phyloP scores from a whole-genome alignment of 2,113 vertebrate genomes.

The Strix uralensis region DNA sequence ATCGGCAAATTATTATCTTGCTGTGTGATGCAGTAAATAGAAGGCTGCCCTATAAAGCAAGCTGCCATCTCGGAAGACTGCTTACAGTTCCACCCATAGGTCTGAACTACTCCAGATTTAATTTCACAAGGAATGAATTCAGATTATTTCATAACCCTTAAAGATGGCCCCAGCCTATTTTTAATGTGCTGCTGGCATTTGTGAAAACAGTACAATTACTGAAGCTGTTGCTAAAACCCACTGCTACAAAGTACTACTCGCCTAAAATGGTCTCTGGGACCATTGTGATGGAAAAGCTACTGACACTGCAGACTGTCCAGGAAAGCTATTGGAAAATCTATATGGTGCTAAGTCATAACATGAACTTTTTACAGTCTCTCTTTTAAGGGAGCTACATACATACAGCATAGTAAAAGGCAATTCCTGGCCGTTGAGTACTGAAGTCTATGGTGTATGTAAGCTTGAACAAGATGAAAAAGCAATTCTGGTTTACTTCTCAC shows the following conservation, averaged over 20 bases:
- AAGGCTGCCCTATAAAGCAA: slow-evolving; percentile 54
- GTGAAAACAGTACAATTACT: slow-evolving; percentile 65
- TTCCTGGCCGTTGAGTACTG: background rate
- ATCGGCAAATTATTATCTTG: slow-evolving; percentile 49
- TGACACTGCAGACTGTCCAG: slow-evolving; percentile 56
- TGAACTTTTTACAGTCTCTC: slow-evolving; percentile 29
- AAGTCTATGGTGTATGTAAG: background rate
- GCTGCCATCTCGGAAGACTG: slow-evolving; percentile 62
- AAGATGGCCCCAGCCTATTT: slow-evolving; percentile 61
- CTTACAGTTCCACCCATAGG: slow-evolving; percentile 50
- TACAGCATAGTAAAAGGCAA: background rate
- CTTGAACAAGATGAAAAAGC: slow-evolving; percentile 15
- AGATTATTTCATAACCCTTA: slow-evolving; percentile 67
- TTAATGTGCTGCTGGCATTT: slow-evolving; percentile 63
- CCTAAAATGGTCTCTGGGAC: slow-evolving; percentile 64
- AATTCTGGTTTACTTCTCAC: background rate
- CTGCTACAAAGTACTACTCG: slow-evolving; percentile 23
- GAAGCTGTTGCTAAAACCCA: slow-evolving; percentile 63
- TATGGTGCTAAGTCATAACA: slow-evolving; percentile 42
- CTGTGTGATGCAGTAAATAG: slow-evolving; percentile 45
- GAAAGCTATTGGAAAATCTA: slow-evolving; percentile 61
- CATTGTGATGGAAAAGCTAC: slow-evolving; percentile 61
- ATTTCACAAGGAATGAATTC: slow-evolving; percentile 67
- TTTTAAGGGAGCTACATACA: slow-evolving; percentile 30
- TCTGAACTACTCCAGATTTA: slow-evolving; percentile 57